phyloP scores from a whole-genome alignment of 2,888 invertebrate genomes.

The Taphrorychus bicolor region DNA sequence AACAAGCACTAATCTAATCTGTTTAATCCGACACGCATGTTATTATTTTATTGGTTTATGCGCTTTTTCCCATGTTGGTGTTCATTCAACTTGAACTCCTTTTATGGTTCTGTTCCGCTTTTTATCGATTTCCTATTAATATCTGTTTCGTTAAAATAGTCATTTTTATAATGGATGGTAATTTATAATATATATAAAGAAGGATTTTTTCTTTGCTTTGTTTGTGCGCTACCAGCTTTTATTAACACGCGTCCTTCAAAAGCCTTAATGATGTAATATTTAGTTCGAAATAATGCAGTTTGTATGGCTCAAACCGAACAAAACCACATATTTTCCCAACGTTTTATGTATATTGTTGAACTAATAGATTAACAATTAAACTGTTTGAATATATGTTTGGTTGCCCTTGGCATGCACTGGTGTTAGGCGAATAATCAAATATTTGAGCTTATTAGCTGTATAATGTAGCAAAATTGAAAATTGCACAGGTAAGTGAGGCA shows the following conservation, averaged over 20 bases:
- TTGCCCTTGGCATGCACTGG: background rate
- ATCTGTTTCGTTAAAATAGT: background rate
- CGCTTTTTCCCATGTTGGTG: background rate
- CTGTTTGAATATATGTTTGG: background rate
- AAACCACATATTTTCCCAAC: too few relatives aligned
- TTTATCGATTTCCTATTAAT: background rate
- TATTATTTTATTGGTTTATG: background rate
- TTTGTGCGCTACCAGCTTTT: too few relatives aligned
- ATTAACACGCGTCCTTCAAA: too few relatives aligned
- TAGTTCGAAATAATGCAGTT: too few relatives aligned
- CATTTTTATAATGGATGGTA: background rate
- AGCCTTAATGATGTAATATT: too few relatives aligned
- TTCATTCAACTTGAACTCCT: constrained; percentile 4
- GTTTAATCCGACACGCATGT: background rate
- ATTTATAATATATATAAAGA: background rate
- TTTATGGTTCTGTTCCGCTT: background rate
- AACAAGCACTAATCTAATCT: background rate
- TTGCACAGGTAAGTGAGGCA: too few relatives aligned
- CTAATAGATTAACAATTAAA: background rate
- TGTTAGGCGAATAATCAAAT: background rate
- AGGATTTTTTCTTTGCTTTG: background rate
- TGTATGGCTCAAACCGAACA: too few relatives aligned
- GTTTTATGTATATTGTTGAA: background rate
- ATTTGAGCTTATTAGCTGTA: background rate
- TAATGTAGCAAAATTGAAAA: background rate